phyloP scores from a whole-genome alignment of 2,888 invertebrate species.

The Agriopis leucophaearia region DNA sequence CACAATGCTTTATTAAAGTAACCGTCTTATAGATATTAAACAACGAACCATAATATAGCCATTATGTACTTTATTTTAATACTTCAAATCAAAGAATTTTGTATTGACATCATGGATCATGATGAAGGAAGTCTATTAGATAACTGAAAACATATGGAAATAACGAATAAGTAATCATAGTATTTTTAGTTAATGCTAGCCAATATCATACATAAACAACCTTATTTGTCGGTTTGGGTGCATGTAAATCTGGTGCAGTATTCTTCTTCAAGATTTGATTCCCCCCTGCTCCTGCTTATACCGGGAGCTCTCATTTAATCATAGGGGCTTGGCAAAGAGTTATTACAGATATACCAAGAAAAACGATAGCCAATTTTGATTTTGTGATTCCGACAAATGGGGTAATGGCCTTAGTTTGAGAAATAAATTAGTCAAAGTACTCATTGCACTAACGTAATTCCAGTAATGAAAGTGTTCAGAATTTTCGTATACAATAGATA shows the following conservation, averaged over 20 bases:
- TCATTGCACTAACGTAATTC: slow-evolving; percentile 7
- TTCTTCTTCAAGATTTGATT: too few relatives aligned
- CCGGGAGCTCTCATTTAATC: too few relatives aligned
- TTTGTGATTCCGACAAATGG: too few relatives aligned
- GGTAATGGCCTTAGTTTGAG: background rate
- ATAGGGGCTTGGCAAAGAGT: too few relatives aligned
- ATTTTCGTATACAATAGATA: slow-evolving; percentile 38
- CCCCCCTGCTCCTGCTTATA: too few relatives aligned
- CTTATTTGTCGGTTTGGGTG: too few relatives aligned
- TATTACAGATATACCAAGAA: too few relatives aligned
- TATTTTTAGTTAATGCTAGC: slow-evolving; percentile 53
- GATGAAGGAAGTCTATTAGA: slow-evolving; percentile 48
- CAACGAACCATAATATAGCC: slow-evolving; percentile 40
- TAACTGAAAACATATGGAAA: slow-evolving; percentile 46
- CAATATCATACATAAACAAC: slow-evolving; percentile 42
- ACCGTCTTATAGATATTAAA: slow-evolving; percentile 55
- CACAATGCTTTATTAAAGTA: slow-evolving; percentile 52
- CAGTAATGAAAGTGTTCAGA: slow-evolving; percentile 54
- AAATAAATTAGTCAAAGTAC: background rate
- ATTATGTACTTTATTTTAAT: slow-evolving; percentile 35
- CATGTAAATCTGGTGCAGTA: too few relatives aligned
- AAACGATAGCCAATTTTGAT: too few relatives aligned
- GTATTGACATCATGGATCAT: slow-evolving; percentile 34
- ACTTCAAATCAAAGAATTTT: slow-evolving; percentile 23
- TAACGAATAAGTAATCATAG: slow-evolving; percentile 38